Percentiles rank a stretch among this genome's conserved stretches.
These are phyloP conservation scores for Agrilus cyanescens DNA, from an alignment of 2,888 invertebrate genomes.

Conservation along the genomic window DNA sequence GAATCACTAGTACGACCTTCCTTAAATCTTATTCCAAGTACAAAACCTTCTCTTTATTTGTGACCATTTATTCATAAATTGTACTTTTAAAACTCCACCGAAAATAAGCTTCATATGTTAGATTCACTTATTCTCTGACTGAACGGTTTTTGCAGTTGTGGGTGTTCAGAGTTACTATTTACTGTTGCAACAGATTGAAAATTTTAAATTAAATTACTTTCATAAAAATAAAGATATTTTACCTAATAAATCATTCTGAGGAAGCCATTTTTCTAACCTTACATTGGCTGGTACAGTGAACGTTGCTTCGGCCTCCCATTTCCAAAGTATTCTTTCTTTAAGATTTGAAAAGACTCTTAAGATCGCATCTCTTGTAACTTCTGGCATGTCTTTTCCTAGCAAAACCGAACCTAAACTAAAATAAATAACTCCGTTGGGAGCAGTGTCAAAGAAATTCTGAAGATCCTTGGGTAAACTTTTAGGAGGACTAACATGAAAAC, in stretches of 20 bases:
- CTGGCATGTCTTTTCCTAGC: slow-evolving; percentile 42
- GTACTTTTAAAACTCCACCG: too few species aligned
- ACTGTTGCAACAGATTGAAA: too few species aligned
- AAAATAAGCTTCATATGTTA: too few species aligned
- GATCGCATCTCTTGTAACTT: slow-evolving; percentile 39
- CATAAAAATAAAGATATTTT: neutral
- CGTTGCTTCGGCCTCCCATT: slow-evolving; percentile 23
- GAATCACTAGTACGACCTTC: too few species aligned
- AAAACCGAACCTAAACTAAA: slow-evolving; percentile 50
- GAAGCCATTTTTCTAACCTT: slow-evolving; percentile 9
- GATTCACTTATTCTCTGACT: too few species aligned
- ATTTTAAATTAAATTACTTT: too few species aligned
- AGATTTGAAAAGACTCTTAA: slow-evolving; percentile 44
- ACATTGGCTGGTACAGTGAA: slow-evolving; percentile 7
- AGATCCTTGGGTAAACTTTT: slow-evolving; percentile 35
- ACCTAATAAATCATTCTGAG: slow-evolving; percentile 12
- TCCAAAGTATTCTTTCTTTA: too few species aligned
- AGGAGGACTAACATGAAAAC: slow-evolving; percentile 34
- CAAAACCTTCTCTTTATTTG: too few species aligned
- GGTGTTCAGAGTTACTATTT: too few species aligned
- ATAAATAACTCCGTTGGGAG: slow-evolving; percentile 43
- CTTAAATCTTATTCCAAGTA: too few species aligned
- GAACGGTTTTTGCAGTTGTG: too few species aligned
- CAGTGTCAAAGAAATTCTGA: slow-evolving; percentile 39
- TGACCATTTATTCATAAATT: too few species aligned